These are phyloP conservation scores for Minunthozetes semirufus DNA, from an alignment of 2,888 invertebrate species.

Conservation along the genomic window DNA sequence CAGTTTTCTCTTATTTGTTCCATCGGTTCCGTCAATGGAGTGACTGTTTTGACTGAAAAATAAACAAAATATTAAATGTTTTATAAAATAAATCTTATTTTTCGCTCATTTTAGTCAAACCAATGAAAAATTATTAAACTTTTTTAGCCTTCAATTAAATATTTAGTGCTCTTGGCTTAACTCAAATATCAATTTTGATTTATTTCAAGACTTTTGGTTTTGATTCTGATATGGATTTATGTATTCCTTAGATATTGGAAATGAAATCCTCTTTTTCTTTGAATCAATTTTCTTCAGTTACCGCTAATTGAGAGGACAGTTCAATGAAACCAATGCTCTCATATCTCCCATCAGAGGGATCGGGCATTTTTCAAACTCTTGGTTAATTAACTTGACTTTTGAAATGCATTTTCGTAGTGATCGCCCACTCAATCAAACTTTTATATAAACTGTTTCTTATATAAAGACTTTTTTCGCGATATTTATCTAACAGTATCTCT, in stretches of 20 bases:
- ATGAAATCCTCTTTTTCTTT: background rate
- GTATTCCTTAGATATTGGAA: background rate
- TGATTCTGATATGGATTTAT: background rate
- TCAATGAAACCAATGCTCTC: conserved; percentile 1
- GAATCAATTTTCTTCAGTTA: background rate
- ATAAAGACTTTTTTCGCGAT: background rate
- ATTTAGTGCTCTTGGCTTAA: background rate
- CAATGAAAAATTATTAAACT: background rate
- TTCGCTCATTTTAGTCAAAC: background rate
- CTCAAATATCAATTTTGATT: background rate
- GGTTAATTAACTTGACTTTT: background rate
- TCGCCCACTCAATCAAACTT: conserved; percentile 4
- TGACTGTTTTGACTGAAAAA: conserved; percentile 2
- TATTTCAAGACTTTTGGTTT: background rate
- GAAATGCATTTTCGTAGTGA: background rate
- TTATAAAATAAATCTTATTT: background rate
- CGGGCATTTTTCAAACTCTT: background rate
- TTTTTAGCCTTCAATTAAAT: background rate
- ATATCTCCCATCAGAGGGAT: background rate
- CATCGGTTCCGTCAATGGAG: background rate
- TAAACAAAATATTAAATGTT: background rate
- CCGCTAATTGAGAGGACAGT: background rate
- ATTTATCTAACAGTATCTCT: background rate
- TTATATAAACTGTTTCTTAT: background rate
- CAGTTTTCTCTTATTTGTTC: background rate